Evolutionary conservation across 2,797 vertebrate species (phyloP).

Genomic region (Takifugu ocellatus): DNA sequence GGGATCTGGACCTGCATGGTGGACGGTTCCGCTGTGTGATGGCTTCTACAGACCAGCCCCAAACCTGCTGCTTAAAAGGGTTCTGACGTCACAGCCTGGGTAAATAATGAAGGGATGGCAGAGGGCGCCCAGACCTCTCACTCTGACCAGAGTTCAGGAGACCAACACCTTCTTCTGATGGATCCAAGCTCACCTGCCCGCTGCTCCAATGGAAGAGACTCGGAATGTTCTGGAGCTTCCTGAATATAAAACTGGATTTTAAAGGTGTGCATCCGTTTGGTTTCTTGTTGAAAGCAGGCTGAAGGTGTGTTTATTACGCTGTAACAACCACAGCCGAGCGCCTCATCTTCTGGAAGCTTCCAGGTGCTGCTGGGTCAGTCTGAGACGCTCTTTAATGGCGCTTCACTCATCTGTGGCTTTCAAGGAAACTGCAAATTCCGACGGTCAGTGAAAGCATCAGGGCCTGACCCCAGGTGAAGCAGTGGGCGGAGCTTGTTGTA

Average conservation of each 20-base stretch:
- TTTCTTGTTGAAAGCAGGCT: too few species aligned
- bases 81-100: neutral
- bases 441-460: slow-evolving; percentile 22
- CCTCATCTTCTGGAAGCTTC: too few species aligned
- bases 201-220: too few species aligned
- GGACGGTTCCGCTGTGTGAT: neutral
- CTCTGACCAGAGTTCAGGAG: slow-evolving; percentile 15
- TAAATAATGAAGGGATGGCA: neutral
- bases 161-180: neutral
- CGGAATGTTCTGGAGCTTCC: too few species aligned
- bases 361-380: too few species aligned
- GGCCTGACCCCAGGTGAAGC: slow-evolving; percentile 33
- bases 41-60: too few species aligned
- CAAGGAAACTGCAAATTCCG: neutral
- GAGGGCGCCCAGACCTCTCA: slow-evolving; percentile 19
- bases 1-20: slow-evolving; percentile 82
- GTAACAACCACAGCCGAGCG: too few species aligned
- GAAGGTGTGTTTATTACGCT: too few species aligned
- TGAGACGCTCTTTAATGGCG: neutral
- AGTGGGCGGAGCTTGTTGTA: slow-evolving; percentile 30
- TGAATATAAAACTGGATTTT: too few species aligned
- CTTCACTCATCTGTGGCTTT: neutral
- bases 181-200: too few species aligned
- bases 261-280: too few species aligned
- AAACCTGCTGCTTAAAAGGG: too few species aligned